Conservation (phyloP, 2,797 vertebrate species). For the Brachyalestes nurse region DNA sequence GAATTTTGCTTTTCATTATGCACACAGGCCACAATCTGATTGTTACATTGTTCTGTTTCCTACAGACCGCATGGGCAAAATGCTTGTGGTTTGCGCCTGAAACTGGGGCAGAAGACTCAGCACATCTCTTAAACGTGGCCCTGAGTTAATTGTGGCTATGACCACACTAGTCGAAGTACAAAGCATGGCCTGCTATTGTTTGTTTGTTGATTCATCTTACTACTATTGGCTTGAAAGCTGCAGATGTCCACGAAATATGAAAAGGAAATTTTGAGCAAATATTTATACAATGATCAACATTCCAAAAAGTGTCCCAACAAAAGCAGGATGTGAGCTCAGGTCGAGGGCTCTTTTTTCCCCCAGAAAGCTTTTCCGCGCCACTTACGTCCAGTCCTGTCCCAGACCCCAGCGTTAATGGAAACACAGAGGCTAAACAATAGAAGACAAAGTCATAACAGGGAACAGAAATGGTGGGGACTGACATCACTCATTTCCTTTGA, state of each 20-base stretch:
- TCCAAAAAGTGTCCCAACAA: conserved; percentile 74
- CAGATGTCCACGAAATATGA: conserved; percentile 56
- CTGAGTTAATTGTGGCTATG: background rate
- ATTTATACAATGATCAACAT: conserved; percentile 72
- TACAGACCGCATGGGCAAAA: too few species aligned
- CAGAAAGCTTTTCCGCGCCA: conserved; percentile 58
- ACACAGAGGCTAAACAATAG: conserved; percentile 67
- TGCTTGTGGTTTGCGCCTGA: too few species aligned
- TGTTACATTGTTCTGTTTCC: too few species aligned
- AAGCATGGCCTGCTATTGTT: conserved; percentile 27
- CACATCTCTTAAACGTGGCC: background rate
- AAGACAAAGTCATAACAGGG: conserved; percentile 57
- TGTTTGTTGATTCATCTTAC: conserved; percentile 45
- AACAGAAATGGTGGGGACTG: conserved; percentile 51
- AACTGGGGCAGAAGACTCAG: background rate
- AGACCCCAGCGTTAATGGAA: conserved; percentile 62
- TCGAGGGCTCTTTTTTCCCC: conserved; percentile 51
- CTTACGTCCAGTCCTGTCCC: conserved; percentile 51
- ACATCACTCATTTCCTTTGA: conserved; percentile 71
- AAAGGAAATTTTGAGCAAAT: conserved; percentile 69
- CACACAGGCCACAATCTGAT: too few species aligned
- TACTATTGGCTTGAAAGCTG: conserved; percentile 29
- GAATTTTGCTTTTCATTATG: too few species aligned
- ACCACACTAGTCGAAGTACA: conserved; percentile 13
- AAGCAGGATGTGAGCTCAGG: conserved; percentile 77